These are phyloP conservation scores for Vanessa atalanta DNA, from an alignment of 1,140 invertebrate species.

Conservation along the genomic window DNA sequence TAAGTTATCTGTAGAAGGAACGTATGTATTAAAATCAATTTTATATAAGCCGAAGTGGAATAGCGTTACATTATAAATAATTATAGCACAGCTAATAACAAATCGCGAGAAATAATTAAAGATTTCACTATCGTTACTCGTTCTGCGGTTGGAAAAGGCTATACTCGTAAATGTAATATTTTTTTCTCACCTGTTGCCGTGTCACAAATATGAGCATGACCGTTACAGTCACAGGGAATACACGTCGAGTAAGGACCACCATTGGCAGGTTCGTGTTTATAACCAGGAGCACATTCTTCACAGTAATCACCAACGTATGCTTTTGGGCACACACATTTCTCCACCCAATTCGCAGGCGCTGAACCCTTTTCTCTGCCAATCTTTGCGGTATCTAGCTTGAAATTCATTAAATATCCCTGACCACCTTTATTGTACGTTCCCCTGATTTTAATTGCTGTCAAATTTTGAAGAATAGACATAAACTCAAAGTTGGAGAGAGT, in stretches of 20 bases:
- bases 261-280: conserved; percentile 92
- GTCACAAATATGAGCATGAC: conserved; percentile 97
- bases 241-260: conserved; percentile 96
- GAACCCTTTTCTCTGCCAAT: conserved; percentile 90
- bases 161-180: no score
- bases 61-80: neutral
- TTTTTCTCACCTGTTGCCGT: conserved; percentile 89
- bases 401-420: conserved; percentile 93
- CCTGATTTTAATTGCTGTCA: conserved; percentile 96
- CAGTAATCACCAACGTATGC: conserved; percentile 98
- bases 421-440: conserved; percentile 93
- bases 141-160: no score
- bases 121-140: no score
- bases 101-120: neutral
- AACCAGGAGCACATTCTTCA: conserved; percentile 97
- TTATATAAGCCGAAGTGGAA: neutral
- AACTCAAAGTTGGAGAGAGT: conserved; percentile 91
- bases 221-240: conserved; percentile 97
- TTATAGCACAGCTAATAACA: no score
- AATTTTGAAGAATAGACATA: conserved; percentile 94
- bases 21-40: no score
- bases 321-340: conserved; percentile 95
- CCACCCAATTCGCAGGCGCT: conserved; percentile 93
- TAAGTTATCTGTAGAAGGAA: no score
- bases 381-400: conserved; percentile 92